phyloP scores from a whole-genome alignment of 2,113 vertebrate genomes.

The Ictidomys tridecemlineatus region DNA sequence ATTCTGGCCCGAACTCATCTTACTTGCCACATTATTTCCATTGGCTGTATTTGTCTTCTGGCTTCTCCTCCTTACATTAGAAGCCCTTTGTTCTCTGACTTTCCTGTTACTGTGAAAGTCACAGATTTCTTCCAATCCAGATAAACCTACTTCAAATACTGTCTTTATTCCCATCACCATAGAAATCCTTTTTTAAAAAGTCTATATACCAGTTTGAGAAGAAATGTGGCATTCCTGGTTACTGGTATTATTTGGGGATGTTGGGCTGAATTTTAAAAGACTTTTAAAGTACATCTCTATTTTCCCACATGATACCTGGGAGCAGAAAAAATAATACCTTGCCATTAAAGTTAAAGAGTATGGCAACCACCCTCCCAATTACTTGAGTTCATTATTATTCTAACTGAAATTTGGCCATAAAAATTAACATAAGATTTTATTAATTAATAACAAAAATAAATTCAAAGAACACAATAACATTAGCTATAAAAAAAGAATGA shows the following conservation, averaged over 20 bases:
- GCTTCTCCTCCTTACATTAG: not conserved
- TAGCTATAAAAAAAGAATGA: not conserved
- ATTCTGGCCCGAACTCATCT: not conserved
- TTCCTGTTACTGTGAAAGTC: not conserved
- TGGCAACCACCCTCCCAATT: not conserved
- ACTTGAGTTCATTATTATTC: not conserved
- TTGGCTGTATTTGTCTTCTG: not conserved
- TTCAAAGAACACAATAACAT: not conserved
- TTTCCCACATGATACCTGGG: not conserved
- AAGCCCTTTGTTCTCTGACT: not conserved
- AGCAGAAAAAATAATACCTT: not conserved
- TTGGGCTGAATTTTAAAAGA: conserved; percentile 37
- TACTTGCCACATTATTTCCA: not conserved
- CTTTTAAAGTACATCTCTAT: not conserved
- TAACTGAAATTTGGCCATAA: not conserved
- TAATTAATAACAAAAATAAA: conserved; percentile 24
- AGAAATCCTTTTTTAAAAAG: conserved; percentile 2
- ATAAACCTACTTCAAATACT: not conserved
- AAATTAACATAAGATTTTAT: not conserved
- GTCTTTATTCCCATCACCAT: not conserved
- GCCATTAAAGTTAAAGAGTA: not conserved
- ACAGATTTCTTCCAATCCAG: not conserved
- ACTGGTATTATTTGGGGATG: not conserved
- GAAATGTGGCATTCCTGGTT: not conserved
- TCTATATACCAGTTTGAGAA: not conserved